Evolutionary conservation across 2,797 vertebrate species (phyloP), one percentile per base, ranked within the genome.

Genomic region (Hybognathus amarus): DNA sequence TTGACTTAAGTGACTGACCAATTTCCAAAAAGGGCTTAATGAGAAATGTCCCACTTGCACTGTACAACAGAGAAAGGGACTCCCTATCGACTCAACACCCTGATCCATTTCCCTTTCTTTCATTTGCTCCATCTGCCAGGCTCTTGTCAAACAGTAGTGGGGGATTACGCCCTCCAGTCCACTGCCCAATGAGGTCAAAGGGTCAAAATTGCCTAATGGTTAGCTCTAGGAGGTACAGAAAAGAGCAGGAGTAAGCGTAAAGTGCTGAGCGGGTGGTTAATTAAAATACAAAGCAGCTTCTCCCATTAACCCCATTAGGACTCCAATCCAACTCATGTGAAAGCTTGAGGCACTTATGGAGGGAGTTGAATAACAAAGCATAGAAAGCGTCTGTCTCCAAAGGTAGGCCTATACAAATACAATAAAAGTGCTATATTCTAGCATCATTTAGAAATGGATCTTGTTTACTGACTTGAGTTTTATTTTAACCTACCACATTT

Each of bases 141-240:
- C 68, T 36, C 67, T 13, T 33, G 24, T 66, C 83, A 86, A 66
- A 80, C 59, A 70, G 54, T 59, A 10, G 8, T 68, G 64, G 73
- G 52, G 64, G 63, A 83, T 76, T 83, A 73, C 27, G 7, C n/a
- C 38, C 45, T 24, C 45, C 42, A 52, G 11, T 30, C 30, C 2
- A 52, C 38, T n/a, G 45, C 56, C 30, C 79, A 78, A 6, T 45
- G 11, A 77, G 83, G 88, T 87, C 86, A 88, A 40, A 52, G 83
- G 87, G 82, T 88, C 85, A 87, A 67, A 85, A 90, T 88, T 86
- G 88, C 89, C 89, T 87, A 85, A 91, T 85, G 79, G 67, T 84
- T 83, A 78, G 69, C 54, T 68, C 77, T 75, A 47, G 64, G 67
- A 61, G 56, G 22, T 66, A 63, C 70, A 80, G 79, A 85, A 80